Conservation (phyloP, 1,140 invertebrate species). For the Bombus superbus region DNA sequence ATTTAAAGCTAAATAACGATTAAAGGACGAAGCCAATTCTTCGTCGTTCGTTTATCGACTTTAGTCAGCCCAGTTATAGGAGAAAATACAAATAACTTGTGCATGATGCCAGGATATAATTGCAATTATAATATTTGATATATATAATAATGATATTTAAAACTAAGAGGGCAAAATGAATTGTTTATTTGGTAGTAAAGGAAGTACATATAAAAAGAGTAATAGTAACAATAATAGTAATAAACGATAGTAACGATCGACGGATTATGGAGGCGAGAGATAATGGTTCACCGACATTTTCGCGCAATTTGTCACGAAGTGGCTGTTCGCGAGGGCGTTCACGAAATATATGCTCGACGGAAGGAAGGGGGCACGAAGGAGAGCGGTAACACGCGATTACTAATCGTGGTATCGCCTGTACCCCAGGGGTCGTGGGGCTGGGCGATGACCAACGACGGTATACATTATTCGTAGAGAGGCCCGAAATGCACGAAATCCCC, state of each 20-base stretch:
- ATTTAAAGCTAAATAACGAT: neutral
- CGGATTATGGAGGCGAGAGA: neutral
- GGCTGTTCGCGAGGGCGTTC: neutral
- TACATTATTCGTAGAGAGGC: conserved; percentile 67
- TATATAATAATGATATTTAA: too few species aligned
- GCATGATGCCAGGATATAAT: too few species aligned
- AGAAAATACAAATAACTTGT: too few species aligned
- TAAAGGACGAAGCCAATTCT: too few species aligned
- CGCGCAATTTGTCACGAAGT: conserved; percentile 47
- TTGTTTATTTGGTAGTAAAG: too few species aligned
- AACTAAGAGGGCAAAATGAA: too few species aligned
- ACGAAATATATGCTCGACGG: conserved; percentile 36
- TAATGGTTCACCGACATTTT: conserved; percentile 41
- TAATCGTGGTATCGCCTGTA: conserved; percentile 70
- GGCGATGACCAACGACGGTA: conserved; percentile 67
- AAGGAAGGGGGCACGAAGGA: conserved; percentile 32
- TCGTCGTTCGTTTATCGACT: too few species aligned
- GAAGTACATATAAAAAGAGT: neutral
- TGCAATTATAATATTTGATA: too few species aligned
- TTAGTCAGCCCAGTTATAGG: too few species aligned
- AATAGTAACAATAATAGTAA: neutral
- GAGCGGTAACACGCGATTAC: conserved; percentile 68
- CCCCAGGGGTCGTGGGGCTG: conserved; percentile 64
- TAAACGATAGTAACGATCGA: neutral
- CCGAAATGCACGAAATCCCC: conserved; percentile 61